A percentile compares a stretch with the other conserved stretches of the same genome.
Conservation (phyloP, 2,797 vertebrate genomes). For the Echiichthys vipera region DNA sequence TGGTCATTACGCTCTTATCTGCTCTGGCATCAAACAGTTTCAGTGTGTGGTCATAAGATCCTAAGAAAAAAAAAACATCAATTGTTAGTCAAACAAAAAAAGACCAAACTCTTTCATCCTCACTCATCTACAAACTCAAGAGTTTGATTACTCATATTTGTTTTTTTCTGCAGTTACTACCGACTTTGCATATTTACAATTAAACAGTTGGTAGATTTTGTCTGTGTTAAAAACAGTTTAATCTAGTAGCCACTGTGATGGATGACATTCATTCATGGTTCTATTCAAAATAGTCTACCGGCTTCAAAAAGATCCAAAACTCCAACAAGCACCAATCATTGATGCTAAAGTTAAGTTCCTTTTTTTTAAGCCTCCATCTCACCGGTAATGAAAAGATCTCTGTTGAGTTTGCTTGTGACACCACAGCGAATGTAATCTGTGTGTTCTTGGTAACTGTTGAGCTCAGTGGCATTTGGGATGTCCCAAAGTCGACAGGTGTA, state of each 20-base stretch:
- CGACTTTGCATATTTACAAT: not conserved
- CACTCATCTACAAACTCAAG: not conserved
- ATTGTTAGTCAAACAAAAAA: not conserved
- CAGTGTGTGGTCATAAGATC: constrained; percentile 96
- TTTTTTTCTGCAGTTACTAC: not conserved
- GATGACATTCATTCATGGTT: not conserved
- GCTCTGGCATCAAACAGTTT: constrained; percentile 93
- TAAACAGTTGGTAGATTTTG: not conserved
- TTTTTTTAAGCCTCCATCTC: constrained; percentile 15
- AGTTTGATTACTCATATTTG: not conserved
- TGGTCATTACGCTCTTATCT: constrained; percentile 90
- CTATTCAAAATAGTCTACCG: not conserved
- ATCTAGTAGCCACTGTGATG: not conserved
- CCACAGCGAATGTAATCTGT: constrained; percentile 94
- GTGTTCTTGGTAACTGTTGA: constrained; percentile 89
- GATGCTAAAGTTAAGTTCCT: constrained; percentile 8
- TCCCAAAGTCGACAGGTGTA: constrained; percentile 94
- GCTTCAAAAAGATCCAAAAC: not conserved
- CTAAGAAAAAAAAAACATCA: constrained; percentile 74
- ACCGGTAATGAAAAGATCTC: constrained; percentile 96
- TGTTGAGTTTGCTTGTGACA: constrained; percentile 90
- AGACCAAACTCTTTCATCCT: not conserved
- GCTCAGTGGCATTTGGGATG: constrained; percentile 88
- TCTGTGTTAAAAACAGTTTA: not conserved
- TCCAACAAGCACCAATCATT: not conserved